A percentile compares a stretch with the other conserved stretches of the same genome.
Evolutionary conservation across 2,888 invertebrate species (phyloP).

Genomic region (Ormyrus thymus): DNA sequence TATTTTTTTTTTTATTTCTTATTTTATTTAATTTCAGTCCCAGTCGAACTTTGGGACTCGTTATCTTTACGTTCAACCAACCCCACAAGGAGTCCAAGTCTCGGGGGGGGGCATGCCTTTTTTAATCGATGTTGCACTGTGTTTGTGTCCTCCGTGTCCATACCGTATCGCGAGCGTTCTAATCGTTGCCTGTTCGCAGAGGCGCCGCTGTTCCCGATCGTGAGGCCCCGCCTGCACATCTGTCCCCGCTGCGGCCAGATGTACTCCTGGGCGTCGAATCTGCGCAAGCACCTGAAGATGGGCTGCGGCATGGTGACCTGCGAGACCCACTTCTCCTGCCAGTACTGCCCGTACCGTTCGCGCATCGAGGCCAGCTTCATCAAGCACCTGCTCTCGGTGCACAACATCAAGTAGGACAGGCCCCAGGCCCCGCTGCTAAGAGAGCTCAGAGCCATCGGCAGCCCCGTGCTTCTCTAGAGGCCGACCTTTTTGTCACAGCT

Average conservation of each 20-base stretch:
- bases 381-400: constrained; percentile 72
- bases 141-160: no score
- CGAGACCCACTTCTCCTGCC: constrained; percentile 75
- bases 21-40: not conserved
- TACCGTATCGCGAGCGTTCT: no score
- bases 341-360: constrained; percentile 74
- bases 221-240: constrained; percentile 71
- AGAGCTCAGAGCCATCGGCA: constrained; percentile 10
- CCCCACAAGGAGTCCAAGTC: no score
- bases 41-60: no score
- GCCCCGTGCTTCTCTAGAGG: constrained; percentile 36
- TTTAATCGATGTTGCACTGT: no score
- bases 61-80: no score
- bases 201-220: constrained; percentile 72
- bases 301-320: constrained; percentile 74
- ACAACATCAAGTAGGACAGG: constrained; percentile 72
- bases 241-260: constrained; percentile 74
- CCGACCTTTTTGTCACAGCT: no score
- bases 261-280: constrained; percentile 74
- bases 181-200: constrained; percentile 66
- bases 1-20: constrained; percentile 10
- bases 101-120: no score
- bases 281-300: constrained; percentile 73
- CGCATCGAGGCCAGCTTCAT: constrained; percentile 74
- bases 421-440: constrained; percentile 12